A percentile compares a stretch with the other conserved stretches of the same genome.
Evolutionary conservation across 2,797 vertebrate genomes (phyloP).

Genomic region (Paguma larvata): DNA sequence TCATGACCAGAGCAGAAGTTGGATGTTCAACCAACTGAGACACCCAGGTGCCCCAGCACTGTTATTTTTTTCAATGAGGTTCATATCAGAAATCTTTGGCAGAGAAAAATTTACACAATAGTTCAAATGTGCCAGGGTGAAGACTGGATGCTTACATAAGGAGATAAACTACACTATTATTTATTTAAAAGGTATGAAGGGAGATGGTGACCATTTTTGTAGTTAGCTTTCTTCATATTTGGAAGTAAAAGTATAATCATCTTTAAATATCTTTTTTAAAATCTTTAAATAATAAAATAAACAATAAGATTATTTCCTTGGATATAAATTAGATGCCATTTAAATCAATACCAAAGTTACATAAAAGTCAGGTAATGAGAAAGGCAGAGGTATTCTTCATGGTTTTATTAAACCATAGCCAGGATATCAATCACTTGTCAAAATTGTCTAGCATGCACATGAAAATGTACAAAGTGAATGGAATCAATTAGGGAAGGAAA

Average conservation of each 20-base stretch:
- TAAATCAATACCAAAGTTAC: not conserved
- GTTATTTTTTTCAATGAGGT: not conserved
- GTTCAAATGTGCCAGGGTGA: not conserved
- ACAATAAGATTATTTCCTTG: not conserved
- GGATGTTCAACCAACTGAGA: too few species aligned
- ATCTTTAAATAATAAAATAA: not conserved
- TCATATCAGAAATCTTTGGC: slow-evolving; percentile 24
- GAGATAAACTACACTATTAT: not conserved
- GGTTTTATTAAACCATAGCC: not conserved
- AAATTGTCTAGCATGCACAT: not conserved
- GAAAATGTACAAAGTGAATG: not conserved
- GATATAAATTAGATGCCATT: slow-evolving; percentile 31
- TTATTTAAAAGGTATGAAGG: slow-evolving; percentile 37
- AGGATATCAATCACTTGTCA: not conserved
- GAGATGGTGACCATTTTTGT: not conserved
- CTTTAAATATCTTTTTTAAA: not conserved
- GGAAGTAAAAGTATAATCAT: not conserved
- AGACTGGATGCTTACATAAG: not conserved
- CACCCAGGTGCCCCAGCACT: not conserved
- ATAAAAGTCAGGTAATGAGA: not conserved
- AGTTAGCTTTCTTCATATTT: not conserved
- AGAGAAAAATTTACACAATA: slow-evolving; percentile 47
- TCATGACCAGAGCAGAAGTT: too few species aligned
- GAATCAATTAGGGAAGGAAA: not conserved
- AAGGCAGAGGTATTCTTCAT: not conserved